Conservation (phyloP, 2,113 vertebrate species). For the Artemisiospiza belli region DNA sequence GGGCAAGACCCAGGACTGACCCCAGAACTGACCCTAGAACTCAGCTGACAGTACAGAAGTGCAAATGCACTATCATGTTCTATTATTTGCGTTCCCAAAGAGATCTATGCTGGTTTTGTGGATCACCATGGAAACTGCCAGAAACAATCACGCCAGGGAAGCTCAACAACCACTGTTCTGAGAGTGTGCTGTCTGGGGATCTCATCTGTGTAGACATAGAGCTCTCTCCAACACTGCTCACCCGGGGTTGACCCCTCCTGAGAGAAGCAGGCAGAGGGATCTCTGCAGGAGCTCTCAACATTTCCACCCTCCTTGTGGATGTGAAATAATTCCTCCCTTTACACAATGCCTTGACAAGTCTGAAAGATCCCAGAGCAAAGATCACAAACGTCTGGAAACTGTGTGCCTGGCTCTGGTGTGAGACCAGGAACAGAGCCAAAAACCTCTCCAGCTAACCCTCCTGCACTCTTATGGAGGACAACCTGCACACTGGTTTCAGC, state of each 20-base stretch:
- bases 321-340: slow-evolving; percentile 16
- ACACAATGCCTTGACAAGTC: background rate
- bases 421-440: slow-evolving; percentile 36
- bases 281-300: background rate
- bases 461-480: background rate
- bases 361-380: slow-evolving; percentile 44
- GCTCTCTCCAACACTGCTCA: background rate
- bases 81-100: background rate
- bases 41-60: background rate
- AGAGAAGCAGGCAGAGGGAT: background rate
- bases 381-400: slow-evolving; percentile 24
- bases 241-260: background rate
- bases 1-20: background rate
- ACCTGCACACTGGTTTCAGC: background rate
- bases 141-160: background rate
- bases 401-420: background rate
- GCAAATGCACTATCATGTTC: background rate
- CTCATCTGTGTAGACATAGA: background rate
- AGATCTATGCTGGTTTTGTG: background rate
- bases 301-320: background rate
- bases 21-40: background rate
- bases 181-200: background rate
- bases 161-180: background rate
- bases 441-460: background rate
- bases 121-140: slow-evolving; percentile 27